These are phyloP conservation scores for Aplodontia rufa DNA, from an alignment of 2,113 vertebrate species.

Conservation along the genomic window DNA sequence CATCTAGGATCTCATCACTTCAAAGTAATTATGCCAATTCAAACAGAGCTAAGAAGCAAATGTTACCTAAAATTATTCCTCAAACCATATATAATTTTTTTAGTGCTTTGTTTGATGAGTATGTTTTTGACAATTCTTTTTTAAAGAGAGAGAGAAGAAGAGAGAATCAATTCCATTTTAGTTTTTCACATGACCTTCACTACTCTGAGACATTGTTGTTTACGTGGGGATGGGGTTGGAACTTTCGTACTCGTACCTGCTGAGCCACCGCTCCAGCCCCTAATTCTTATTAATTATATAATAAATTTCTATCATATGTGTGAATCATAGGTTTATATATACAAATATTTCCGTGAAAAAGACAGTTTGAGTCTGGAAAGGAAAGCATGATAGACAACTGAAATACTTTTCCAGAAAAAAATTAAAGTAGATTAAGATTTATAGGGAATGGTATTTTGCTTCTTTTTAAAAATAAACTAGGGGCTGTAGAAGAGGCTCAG, in stretches of 20 bases:
- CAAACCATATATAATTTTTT: neutral
- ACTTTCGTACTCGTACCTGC: too few relatives aligned
- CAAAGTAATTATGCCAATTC: neutral
- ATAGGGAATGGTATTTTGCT: constrained; percentile 5
- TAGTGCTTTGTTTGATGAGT: neutral
- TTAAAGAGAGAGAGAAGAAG: too few relatives aligned
- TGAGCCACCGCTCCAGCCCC: too few relatives aligned
- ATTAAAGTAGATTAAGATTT: constrained; percentile 22
- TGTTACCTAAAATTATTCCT: neutral
- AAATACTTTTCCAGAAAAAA: constrained; percentile 17
- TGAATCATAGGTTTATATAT: neutral
- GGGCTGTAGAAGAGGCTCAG: too few relatives aligned
- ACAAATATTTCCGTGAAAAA: constrained; percentile 29
- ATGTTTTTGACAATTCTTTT: neutral
- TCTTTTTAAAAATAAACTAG: constrained; percentile 45
- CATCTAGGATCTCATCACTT: neutral
- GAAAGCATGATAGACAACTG: neutral
- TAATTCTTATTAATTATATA: neutral
- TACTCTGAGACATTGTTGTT: too few relatives aligned
- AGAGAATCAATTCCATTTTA: too few relatives aligned
- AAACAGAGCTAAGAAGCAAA: constrained; percentile 24
- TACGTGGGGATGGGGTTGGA: too few relatives aligned
- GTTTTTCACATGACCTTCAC: too few relatives aligned
- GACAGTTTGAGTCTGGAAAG: neutral
- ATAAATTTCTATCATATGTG: neutral